Evolutionary conservation across 2,113 vertebrate species (phyloP), one percentile per base, ranked within the genome.

Genomic region (Glareola pratincola): DNA sequence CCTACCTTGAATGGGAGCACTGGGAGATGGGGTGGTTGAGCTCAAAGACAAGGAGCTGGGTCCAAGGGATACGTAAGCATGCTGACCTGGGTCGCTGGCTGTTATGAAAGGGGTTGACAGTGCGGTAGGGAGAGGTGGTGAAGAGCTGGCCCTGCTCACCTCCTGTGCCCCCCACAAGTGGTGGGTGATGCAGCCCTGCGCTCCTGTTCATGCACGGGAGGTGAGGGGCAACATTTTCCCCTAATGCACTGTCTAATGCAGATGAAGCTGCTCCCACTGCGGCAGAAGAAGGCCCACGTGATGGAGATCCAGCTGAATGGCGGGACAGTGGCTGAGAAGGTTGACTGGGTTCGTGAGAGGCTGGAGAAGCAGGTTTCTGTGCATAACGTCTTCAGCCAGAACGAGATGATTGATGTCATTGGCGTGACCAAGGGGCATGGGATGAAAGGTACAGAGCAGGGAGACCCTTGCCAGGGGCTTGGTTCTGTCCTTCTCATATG

Each of bases 281-380:
- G 97, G 48, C 98, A 99, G 96, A 99, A 98, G 96, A 99, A 99
- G 78, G 98, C 98, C 39, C 98, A 99, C 3, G 92, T 99, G 56
- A 98, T 99, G 98, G 98, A 99, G 96, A 97, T 99, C 77, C 98
- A 99, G 96, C 84, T 99, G 94, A 99, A 99, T 0, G 98, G 98
- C 0, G 98, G 98, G 14, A 98, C 98, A 0, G 97, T 99, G 94
- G 96, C 98, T 1, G 98, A 99, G 60, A 99, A 99, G 91, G 98
- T 98, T 6, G 98, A 98, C 87, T 99, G 98, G 98, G 98, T 98
- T 1, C 98, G 95, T 13, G 98, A 98, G 84, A 97, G 95, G 91
- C 97, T 98, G 93, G 98, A 98, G 97, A 98, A 98, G 94, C 98
- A 98, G 93, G 85, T 99, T 50, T 81, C 98, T 0, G 98, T 98